Evolutionary conservation across 2,797 vertebrate species (phyloP).

Genomic region (Leuciscus waleckii): DNA sequence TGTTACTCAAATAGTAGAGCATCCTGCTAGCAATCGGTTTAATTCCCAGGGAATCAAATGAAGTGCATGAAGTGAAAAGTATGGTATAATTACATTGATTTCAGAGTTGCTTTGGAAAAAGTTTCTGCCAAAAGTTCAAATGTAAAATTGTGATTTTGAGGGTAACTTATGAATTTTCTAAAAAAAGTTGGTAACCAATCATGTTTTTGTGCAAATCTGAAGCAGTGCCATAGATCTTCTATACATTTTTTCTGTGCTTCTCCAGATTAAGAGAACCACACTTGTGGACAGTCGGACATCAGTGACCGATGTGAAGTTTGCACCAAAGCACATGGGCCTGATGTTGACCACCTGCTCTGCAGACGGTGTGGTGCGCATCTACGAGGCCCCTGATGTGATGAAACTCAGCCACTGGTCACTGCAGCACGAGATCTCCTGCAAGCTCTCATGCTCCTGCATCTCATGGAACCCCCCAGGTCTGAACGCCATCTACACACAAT

Average conservation of each 20-base stretch:
- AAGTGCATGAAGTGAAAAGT: not conserved
- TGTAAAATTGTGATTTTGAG: not conserved
- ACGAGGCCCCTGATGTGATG: constrained; percentile 98
- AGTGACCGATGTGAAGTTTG: constrained; percentile 98
- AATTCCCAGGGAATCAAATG: not conserved
- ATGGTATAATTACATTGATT: not conserved
- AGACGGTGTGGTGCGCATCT: constrained; percentile 95
- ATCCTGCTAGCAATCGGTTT: not conserved
- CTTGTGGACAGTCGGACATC: constrained; percentile 97
- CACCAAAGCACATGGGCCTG: constrained; percentile 97
- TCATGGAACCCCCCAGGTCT: constrained; percentile 99
- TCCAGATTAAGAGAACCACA: constrained; percentile 96
- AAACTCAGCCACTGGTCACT: constrained; percentile 98
- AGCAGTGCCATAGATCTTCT: not conserved
- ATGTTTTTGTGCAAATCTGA: not conserved
- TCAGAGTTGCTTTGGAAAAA: not conserved
- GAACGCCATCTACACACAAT: constrained; percentile 4
- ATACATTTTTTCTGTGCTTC: not conserved
- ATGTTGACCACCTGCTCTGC: constrained; percentile 97
- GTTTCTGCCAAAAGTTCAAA: not conserved
- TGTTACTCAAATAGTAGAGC: not conserved
- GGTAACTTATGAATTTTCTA: not conserved
- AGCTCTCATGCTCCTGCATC: constrained; percentile 97
- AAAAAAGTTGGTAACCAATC: not conserved
- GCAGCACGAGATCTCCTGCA: constrained; percentile 97